A percentile compares a stretch with the other conserved stretches of the same genome.
Evolutionary conservation across 2,113 vertebrate genomes (phyloP).

Genomic region (Jaculus jaculus): DNA sequence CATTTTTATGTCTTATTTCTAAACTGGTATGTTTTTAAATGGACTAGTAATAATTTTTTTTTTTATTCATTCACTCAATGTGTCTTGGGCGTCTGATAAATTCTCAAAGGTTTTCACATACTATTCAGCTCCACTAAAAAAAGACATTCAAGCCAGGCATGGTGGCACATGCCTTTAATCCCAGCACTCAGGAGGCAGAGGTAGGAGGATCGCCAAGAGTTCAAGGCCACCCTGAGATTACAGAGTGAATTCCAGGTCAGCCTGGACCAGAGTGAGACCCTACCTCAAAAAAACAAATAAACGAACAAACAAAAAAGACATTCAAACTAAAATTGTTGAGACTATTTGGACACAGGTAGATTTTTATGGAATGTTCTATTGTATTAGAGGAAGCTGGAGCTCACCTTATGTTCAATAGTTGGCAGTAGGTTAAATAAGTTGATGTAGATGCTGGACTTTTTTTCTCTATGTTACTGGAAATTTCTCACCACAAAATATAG

Average conservation of each 20-base stretch:
- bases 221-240: no score
- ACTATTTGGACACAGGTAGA: neutral
- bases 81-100: neutral
- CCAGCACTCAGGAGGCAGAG: no score
- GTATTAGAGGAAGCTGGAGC: neutral
- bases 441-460: neutral
- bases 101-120: neutral
- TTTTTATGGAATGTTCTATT: neutral
- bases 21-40: no score
- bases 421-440: neutral
- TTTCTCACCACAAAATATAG: neutral
- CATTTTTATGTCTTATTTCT: neutral
- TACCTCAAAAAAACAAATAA: no score
- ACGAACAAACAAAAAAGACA: no score
- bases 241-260: no score
- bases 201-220: no score
- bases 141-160: no score
- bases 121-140: neutral
- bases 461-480: slow-evolving; percentile 4
- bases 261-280: no score
- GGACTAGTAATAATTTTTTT: no score
- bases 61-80: neutral
- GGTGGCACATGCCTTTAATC: no score
- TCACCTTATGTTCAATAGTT: neutral
- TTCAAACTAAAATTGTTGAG: neutral